Evolutionary conservation across 2,888 invertebrate genomes (phyloP), one percentile per base, ranked within the genome.

Genomic region (Athripsodes cinereus): DNA sequence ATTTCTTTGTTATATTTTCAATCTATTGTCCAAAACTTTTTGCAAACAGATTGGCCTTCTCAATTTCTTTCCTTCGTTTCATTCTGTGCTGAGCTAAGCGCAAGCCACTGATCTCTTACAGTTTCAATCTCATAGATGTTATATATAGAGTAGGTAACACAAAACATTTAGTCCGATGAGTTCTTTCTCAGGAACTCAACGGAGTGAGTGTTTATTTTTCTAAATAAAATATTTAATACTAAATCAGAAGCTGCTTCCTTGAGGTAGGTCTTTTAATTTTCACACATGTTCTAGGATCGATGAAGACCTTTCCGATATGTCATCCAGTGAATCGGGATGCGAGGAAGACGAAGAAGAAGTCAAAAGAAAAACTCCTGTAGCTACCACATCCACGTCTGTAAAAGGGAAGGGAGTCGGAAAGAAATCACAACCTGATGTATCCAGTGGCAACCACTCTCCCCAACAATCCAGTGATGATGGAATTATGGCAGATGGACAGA

Each of bases 251-350:
- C n/a, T n/a, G n/a, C n/a, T n/a, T n/a, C n/a, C n/a, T n/a, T n/a
- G n/a, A n/a, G n/a, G n/a, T n/a, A n/a, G n/a, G n/a, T n/a, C n/a
- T n/a, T n/a, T n/a, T n/a, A n/a, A n/a, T n/a, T n/a, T n/a, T n/a
- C n/a, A n/a, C n/a, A n/a, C n/a, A n/a, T n/a, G n/a, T n/a, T 65
- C 40, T 54, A 80, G 80, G 80, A 76, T 80, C 55, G 80, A 79
- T 65, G 76, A 76, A 1, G 80, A 79, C 16, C 62, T 79, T 20
- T 79, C 80, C 0, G 80, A 79, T 55, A 75, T 79, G 60, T 66
- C 65, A 0, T 76, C 77, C 1, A 52, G 52, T 40, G 60, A 62
- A 22, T 60, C 60, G 2, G 58, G 60, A 20, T 60, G 57, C 34
- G 60, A 60, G 44, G 65, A 74, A n/a, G 76, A 74, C 65, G 77